Evolutionary conservation across 1,140 invertebrate species (phyloP).

Genomic region (Limonius californicus): DNA sequence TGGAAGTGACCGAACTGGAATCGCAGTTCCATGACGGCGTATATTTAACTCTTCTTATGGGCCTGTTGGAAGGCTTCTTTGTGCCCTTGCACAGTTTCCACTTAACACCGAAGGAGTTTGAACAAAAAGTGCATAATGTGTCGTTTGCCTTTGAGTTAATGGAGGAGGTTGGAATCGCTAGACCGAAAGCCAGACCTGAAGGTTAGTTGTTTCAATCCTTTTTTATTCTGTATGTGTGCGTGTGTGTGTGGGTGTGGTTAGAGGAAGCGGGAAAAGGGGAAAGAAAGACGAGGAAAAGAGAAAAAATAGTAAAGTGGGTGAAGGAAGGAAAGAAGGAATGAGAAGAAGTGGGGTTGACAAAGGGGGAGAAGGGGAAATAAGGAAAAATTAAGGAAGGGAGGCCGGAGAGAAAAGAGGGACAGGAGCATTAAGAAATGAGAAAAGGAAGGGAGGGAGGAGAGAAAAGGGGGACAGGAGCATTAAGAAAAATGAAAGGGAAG

Average conservation of each 20-base stretch:
- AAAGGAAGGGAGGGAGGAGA: too few relatives aligned
- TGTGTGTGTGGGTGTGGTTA: not conserved
- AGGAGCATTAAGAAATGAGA: too few relatives aligned
- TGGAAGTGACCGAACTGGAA: constrained; percentile 93
- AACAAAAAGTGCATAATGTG: constrained; percentile 96
- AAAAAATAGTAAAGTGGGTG: constrained; percentile 32
- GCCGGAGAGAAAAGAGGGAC: too few relatives aligned
- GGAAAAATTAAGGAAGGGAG: too few relatives aligned
- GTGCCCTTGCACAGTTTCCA: constrained; percentile 95
- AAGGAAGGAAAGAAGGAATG: too few relatives aligned
- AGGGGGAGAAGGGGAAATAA: too few relatives aligned
- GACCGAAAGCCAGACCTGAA: constrained; percentile 94
- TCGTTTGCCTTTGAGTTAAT: constrained; percentile 95
- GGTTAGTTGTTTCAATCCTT: constrained; percentile 63
- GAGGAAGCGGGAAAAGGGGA: too few relatives aligned
- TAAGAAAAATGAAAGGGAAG: too few relatives aligned
- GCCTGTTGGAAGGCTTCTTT: constrained; percentile 96
- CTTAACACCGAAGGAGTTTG: constrained; percentile 83
- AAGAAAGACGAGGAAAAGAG: too few relatives aligned
- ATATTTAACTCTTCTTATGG: constrained; percentile 91
- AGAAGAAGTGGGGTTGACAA: too few relatives aligned
- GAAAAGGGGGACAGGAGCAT: too few relatives aligned
- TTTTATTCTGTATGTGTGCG: too few relatives aligned
- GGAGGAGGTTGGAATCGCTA: constrained; percentile 94
- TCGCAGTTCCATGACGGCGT: constrained; percentile 97